These are phyloP conservation scores for Eurystomus gularis DNA, from an alignment of 2,113 vertebrate genomes.

Conservation along the genomic window DNA sequence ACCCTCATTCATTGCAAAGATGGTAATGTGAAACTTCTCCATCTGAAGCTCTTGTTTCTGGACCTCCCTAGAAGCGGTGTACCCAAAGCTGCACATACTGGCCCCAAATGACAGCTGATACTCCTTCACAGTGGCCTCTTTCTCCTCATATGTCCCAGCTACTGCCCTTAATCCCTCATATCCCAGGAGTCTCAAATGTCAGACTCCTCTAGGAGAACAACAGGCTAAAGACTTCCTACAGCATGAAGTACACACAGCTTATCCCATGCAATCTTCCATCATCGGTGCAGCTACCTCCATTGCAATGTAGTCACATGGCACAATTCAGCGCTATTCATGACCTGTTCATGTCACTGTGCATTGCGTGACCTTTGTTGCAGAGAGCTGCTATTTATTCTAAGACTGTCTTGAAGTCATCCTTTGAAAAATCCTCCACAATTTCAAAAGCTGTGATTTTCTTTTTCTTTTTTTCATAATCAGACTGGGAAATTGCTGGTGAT, in stretches of 20 bases:
- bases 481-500: background rate
- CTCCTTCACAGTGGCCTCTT: background rate
- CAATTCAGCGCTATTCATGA: background rate
- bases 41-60: background rate
- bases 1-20: background rate
- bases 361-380: background rate
- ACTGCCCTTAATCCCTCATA: background rate
- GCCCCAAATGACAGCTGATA: background rate
- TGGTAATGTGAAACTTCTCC: background rate
- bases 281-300: fast-evolving
- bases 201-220: background rate
- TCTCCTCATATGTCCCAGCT: fast-evolving
- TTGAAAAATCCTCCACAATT: background rate
- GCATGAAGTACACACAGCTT: background rate
- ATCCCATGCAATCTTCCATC: fast-evolving
- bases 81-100: background rate
- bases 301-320: background rate
- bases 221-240: background rate
- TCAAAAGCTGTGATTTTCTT: background rate
- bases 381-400: background rate
- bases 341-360: background rate
- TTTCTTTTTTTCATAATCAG: background rate
- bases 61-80: background rate
- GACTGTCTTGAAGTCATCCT: background rate
- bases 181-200: background rate